These are phyloP conservation scores for Yoshiicerus persimilis DNA, from an alignment of 1,140 invertebrate genomes.

Conservation along the genomic window DNA sequence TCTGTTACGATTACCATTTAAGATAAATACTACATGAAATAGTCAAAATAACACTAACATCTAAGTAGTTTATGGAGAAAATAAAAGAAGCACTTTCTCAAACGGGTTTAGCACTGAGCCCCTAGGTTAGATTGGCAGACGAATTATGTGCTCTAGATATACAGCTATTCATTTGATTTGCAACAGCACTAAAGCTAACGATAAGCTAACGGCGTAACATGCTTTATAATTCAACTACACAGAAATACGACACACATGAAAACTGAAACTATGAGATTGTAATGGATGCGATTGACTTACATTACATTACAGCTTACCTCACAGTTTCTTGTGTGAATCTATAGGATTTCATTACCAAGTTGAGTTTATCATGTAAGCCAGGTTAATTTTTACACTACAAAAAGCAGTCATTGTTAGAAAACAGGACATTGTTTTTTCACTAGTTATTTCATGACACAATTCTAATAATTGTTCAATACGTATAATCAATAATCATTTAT, in stretches of 20 bases:
- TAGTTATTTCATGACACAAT: background rate
- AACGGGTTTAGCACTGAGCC: background rate
- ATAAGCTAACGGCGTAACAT: background rate
- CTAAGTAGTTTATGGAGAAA: background rate
- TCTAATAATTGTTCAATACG: no score
- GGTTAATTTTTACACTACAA: conserved; percentile 9
- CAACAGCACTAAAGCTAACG: background rate
- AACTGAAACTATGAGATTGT: conserved; percentile 9
- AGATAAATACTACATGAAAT: background rate
- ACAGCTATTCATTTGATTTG: background rate
- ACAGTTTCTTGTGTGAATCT: conserved; percentile 5
- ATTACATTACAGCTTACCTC: conserved; percentile 9
- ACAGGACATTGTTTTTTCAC: background rate
- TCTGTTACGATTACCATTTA: background rate
- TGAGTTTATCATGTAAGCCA: conserved; percentile 20
- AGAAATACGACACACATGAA: background rate
- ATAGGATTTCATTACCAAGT: conserved; percentile 22
- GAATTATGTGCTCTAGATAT: background rate
- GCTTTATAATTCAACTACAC: background rate
- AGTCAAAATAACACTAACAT: background rate
- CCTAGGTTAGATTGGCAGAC: background rate
- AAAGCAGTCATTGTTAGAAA: conserved; percentile 11
- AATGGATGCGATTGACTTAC: conserved; percentile 7
- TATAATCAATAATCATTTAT: no score
- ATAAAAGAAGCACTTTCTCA: background rate